A percentile compares a stretch with the other conserved stretches of the same genome.
Conservation (phyloP, 2,888 invertebrate genomes). For the Zelleria hepariella region DNA sequence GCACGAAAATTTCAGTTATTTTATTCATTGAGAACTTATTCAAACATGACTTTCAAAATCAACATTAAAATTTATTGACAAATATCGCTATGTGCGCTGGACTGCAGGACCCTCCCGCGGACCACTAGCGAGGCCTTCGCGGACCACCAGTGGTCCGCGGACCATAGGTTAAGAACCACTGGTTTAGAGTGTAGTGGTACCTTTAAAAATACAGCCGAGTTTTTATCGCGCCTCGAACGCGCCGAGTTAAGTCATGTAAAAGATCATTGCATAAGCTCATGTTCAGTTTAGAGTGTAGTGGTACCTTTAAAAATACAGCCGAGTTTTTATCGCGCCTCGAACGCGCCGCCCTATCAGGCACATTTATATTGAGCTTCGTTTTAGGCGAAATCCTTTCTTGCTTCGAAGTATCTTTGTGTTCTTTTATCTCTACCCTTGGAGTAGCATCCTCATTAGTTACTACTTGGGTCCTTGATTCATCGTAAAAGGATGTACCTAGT, state of each 20-base stretch:
- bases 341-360: neutral
- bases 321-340: neutral
- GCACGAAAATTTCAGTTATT: too few relatives aligned
- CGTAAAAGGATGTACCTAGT: neutral
- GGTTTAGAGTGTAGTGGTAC: neutral
- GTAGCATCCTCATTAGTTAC: neutral
- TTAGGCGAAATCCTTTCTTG: neutral
- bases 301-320: neutral
- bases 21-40: too few relatives aligned
- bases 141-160: too few relatives aligned
- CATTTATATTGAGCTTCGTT: neutral
- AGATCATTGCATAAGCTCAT: neutral
- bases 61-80: too few relatives aligned
- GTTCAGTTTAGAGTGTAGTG: neutral
- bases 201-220: neutral
- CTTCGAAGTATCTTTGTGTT: neutral
- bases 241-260: too few relatives aligned
- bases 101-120: too few relatives aligned
- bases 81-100: too few relatives aligned
- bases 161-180: too few relatives aligned
- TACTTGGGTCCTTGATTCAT: neutral
- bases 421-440: neutral
- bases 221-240: neutral
- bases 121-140: too few relatives aligned
- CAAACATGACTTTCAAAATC: too few relatives aligned